phyloP scores from a whole-genome alignment of 2,113 vertebrate species.

The Channa argus region DNA sequence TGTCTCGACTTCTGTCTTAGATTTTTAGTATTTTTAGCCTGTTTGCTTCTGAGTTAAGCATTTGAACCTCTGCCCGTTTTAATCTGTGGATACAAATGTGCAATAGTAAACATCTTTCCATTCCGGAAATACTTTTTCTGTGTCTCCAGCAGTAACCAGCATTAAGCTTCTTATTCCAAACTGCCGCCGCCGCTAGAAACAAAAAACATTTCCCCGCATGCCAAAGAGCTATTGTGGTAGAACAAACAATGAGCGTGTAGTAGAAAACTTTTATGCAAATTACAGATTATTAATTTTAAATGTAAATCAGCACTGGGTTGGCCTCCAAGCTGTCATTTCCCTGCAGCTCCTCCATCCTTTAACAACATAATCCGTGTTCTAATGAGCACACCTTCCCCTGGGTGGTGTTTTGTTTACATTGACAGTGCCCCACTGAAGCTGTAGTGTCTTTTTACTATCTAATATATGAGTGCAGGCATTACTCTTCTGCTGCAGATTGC shows the following conservation, averaged over 20 bases:
- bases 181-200: constrained; percentile 10
- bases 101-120: neutral
- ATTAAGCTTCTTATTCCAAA: constrained; percentile 26
- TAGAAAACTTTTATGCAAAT: constrained; percentile 36
- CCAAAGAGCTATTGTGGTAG: neutral
- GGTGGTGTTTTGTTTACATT: constrained; percentile 46
- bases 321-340: constrained; percentile 17
- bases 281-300: constrained; percentile 42
- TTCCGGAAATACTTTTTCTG: neutral
- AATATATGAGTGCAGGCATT: constrained; percentile 10
- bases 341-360: constrained; percentile 22
- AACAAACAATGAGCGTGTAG: constrained; percentile 12
- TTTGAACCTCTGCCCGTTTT: neutral
- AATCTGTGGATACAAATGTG: neutral
- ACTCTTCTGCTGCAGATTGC: constrained; percentile 3
- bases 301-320: constrained; percentile 36
- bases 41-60: neutral
- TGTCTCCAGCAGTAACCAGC: constrained; percentile 2
- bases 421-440: constrained; percentile 12
- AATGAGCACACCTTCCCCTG: constrained; percentile 21
- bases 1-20: neutral
- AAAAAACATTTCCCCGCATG: neutral
- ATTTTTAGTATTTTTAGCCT: neutral
- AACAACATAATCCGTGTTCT: constrained; percentile 40
- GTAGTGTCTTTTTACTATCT: constrained; percentile 16